These are phyloP conservation scores for Drosophila grimshawi DNA, from an alignment of 1,140 invertebrate genomes.

Conservation along the genomic window DNA sequence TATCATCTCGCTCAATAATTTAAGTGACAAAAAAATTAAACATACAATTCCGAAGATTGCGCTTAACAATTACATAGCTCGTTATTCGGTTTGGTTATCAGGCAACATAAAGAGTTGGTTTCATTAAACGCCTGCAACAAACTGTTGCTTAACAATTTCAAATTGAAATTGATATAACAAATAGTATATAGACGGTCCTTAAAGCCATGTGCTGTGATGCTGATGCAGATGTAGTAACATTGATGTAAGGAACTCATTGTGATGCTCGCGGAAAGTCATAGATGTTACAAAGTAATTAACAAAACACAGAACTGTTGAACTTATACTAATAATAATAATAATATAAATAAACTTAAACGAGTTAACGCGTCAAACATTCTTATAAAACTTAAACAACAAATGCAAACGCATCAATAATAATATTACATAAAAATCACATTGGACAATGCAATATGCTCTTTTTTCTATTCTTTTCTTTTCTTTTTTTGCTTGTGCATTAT, in stretches of 20 bases:
- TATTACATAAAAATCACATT: constrained; percentile 29
- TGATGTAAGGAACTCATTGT: constrained; percentile 72
- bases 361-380: constrained; percentile 61
- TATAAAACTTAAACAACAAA: constrained; percentile 73
- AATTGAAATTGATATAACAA: constrained; percentile 51
- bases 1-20: constrained; percentile 31
- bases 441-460: constrained; percentile 6
- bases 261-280: constrained; percentile 53
- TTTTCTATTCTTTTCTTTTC: neutral
- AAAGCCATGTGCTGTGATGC: constrained; percentile 43
- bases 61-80: constrained; percentile 24
- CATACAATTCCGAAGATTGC: constrained; percentile 10
- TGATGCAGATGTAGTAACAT: constrained; percentile 46
- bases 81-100: constrained; percentile 20
- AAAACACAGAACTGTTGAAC: constrained; percentile 42
- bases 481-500: constrained; percentile 14
- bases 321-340: constrained; percentile 48
- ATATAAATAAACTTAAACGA: constrained; percentile 66
- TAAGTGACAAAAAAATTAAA: constrained; percentile 31
- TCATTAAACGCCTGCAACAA: neutral
- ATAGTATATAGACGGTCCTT: constrained; percentile 36
- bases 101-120: constrained; percentile 12
- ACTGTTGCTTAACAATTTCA: constrained; percentile 27
- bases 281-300: constrained; percentile 69
- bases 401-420: constrained; percentile 57